phyloP scores from a whole-genome alignment of 2,797 vertebrate species.

The Astyanax mexicanus region DNA sequence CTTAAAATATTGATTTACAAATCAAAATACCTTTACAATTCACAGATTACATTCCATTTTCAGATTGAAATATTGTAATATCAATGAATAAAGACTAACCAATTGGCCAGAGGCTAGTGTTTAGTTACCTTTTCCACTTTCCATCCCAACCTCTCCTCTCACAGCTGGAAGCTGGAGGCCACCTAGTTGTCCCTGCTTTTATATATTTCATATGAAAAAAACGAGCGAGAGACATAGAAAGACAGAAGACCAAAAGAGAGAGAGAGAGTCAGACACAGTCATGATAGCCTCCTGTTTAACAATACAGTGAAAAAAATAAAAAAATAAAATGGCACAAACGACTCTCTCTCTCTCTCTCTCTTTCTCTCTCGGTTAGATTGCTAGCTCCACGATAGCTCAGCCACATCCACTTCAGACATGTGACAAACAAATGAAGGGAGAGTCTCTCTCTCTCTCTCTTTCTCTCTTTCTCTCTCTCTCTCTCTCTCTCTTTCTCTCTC shows the following conservation, averaged over 20 bases:
- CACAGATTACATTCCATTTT: conserved; percentile 62
- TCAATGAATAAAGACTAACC: conserved; percentile 95
- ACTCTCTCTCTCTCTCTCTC: too few relatives aligned
- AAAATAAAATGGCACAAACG: conserved; percentile 74
- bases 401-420: conserved; percentile 78
- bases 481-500: conserved; percentile 64
- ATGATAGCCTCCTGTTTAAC: conserved; percentile 48
- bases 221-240: conserved; percentile 76
- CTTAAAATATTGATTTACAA: too few relatives aligned
- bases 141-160: conserved; percentile 88
- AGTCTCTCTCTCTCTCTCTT: conserved; percentile 57
- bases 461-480: conserved; percentile 52
- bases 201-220: conserved; percentile 95
- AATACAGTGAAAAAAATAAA: conserved; percentile 35
- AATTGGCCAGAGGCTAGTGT: conserved; percentile 88
- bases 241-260: conserved; percentile 58
- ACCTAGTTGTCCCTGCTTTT: conserved; percentile 88
- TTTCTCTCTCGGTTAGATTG: conserved; percentile 94
- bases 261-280: conserved; percentile 63
- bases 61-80: conserved; percentile 87
- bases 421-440: conserved; percentile 46
- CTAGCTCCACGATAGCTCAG: conserved; percentile 91
- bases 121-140: conserved; percentile 92
- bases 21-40: conserved; percentile 1
- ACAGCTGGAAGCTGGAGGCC: conserved; percentile 93